phyloP scores from a whole-genome alignment of 2,113 vertebrate species.

The Romanogobio albipinnatus region DNA sequence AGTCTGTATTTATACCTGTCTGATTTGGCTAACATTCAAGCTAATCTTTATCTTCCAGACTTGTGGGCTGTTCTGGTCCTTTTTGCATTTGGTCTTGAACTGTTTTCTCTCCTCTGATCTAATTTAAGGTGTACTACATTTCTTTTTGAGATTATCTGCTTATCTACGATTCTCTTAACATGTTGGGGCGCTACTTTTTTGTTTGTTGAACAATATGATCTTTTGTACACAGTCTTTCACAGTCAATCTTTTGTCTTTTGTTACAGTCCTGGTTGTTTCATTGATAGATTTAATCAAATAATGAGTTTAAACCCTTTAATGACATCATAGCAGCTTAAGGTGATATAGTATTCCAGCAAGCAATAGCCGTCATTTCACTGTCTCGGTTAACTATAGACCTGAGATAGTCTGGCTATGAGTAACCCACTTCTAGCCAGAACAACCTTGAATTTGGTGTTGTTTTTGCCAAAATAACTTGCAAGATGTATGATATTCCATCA shows the following conservation, averaged over 20 bases:
- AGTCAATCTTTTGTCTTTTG: no score
- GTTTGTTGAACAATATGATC: neutral
- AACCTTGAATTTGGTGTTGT: no score
- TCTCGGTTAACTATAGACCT: no score
- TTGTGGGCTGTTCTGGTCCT: neutral
- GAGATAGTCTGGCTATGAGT: no score
- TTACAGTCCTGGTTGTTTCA: neutral
- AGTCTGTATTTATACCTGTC: constrained; percentile 14
- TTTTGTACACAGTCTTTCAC: neutral
- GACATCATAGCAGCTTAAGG: neutral
- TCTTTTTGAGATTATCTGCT: constrained; percentile 2
- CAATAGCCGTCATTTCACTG: no score
- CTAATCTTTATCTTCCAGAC: constrained; percentile 15
- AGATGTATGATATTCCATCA: no score
- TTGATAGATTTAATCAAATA: neutral
- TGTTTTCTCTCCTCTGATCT: constrained; percentile 13
- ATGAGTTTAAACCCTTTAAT: neutral
- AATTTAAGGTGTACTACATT: neutral
- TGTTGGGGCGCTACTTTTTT: neutral
- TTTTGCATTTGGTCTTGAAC: constrained; percentile 7
- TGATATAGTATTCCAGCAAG: neutral
- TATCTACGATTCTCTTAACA: neutral
- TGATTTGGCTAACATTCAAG: constrained; percentile 8
- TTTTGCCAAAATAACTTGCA: no score
- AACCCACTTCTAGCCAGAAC: no score